A percentile compares a stretch with the other conserved stretches of the same genome.
Conservation (phyloP, 2,113 vertebrate genomes). For the Dolichallabes microphthalmus region DNA sequence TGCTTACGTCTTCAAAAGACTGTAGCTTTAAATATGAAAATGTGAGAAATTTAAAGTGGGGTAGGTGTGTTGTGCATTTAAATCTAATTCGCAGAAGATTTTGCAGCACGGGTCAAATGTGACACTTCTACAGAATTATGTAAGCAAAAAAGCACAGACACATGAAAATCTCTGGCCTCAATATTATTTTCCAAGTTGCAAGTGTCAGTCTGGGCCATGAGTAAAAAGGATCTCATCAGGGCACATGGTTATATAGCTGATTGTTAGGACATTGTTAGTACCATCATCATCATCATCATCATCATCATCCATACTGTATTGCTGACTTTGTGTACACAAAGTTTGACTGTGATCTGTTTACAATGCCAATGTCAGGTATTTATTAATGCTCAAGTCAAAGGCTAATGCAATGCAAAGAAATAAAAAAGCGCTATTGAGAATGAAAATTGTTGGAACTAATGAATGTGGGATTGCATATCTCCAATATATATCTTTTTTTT, state of each 20-base stretch:
- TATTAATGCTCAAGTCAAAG: background rate
- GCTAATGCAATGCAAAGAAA: background rate
- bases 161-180: slow-evolving; percentile 16
- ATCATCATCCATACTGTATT: background rate
- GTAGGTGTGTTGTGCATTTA: background rate
- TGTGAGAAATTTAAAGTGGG: no score
- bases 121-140: background rate
- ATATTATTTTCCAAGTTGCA: background rate
- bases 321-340: background rate
- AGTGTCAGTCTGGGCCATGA: background rate
- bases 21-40: no score
- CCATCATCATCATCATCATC: background rate
- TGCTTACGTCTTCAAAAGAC: no score
- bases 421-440: background rate
- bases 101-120: background rate
- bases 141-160: background rate
- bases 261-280: background rate
- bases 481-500: background rate
- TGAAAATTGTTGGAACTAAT: background rate
- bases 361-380: background rate
- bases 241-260: slow-evolving; percentile 9
- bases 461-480: background rate
- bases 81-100: background rate
- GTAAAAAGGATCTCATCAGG: background rate
- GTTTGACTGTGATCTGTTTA: background rate